phyloP scores from a whole-genome alignment of 1,140 invertebrate genomes.

The Pseudomyrmex dendroicus region DNA sequence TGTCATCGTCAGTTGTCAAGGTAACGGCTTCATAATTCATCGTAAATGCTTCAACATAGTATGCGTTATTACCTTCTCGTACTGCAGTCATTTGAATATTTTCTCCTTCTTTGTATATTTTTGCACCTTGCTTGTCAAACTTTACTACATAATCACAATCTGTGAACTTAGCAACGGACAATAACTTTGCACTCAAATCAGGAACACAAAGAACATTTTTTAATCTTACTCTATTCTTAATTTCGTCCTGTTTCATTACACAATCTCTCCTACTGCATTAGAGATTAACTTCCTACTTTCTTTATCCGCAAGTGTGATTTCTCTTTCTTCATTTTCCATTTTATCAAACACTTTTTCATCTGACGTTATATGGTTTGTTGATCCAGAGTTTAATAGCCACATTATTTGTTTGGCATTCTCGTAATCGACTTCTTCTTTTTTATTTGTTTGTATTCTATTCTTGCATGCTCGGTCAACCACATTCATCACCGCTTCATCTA shows the following conservation, averaged over 20 bases:
- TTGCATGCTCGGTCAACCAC: not conserved
- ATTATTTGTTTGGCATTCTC: no score
- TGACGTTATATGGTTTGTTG: constrained; percentile 1
- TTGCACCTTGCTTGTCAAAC: not conserved
- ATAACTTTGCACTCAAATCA: not conserved
- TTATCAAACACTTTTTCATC: not conserved
- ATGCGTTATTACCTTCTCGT: not conserved
- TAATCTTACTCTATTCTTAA: constrained; percentile 1
- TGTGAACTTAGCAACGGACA: constrained; percentile 11
- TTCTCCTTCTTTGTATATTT: not conserved
- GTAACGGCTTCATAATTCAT: not conserved
- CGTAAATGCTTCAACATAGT: not conserved
- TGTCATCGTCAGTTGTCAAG: not conserved
- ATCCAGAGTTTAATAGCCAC: constrained; percentile 12
- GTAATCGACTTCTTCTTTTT: not conserved
- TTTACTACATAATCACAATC: not conserved
- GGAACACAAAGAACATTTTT: constrained; percentile 20
- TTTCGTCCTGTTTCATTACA: not conserved
- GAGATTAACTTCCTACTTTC: constrained; percentile 36
- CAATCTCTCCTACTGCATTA: not conserved
- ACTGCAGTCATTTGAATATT: not conserved
- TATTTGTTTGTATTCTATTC: not conserved
- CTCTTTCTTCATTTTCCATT: not conserved
- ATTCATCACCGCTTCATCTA: constrained; percentile 9
- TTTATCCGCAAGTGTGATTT: not conserved